phyloP scores from a whole-genome alignment of 2,888 invertebrate species.

The Stenotaenia linearis region DNA sequence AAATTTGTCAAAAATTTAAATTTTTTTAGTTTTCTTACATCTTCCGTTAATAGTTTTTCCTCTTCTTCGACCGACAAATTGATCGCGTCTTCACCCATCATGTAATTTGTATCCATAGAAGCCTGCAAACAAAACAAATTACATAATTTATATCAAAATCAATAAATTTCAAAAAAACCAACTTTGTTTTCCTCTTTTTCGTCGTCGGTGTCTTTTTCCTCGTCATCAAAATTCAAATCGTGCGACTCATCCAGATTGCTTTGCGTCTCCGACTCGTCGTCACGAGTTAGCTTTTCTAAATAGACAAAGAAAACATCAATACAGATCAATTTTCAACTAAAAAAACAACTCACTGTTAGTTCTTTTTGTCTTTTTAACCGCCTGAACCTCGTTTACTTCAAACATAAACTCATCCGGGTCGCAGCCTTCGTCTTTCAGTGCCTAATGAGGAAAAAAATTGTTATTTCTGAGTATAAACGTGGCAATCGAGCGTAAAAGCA shows the following conservation, averaged over 20 bases:
- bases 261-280: constrained; percentile 37
- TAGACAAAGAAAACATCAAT: not conserved
- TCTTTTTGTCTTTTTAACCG: constrained; percentile 47
- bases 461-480: too few species aligned
- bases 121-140: not conserved
- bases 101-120: not conserved
- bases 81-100: constrained; percentile 57
- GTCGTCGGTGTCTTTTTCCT: constrained; percentile 38
- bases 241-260: constrained; percentile 39
- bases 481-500: too few species aligned
- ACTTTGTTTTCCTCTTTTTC: not conserved
- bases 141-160: not conserved
- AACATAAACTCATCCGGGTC: constrained; percentile 68
- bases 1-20: not conserved
- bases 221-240: constrained; percentile 52
- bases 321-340: not conserved
- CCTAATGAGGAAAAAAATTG: too few species aligned
- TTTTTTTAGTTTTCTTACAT: constrained; percentile 55
- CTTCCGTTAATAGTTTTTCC: constrained; percentile 66
- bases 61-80: constrained; percentile 75
- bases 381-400: constrained; percentile 49
- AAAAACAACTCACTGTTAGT: not conserved
- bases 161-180: not conserved
- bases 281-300: constrained; percentile 35
- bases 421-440: constrained; percentile 52